phyloP scores from a whole-genome alignment of 92 coral and sea anemone species.

The Anthopleura xanthogrammica region DNA sequence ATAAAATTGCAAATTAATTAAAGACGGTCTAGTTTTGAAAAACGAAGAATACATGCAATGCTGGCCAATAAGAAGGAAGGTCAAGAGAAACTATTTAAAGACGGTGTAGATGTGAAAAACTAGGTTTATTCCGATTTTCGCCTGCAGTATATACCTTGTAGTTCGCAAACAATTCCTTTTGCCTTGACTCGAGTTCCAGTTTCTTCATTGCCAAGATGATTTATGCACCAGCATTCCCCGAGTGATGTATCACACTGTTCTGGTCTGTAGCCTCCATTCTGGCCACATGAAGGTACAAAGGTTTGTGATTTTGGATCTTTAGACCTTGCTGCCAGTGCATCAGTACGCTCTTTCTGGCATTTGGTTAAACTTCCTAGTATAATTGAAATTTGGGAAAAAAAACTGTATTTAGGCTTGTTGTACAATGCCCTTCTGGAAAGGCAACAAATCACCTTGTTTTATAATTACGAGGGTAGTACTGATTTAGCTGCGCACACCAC shows the following conservation, averaged over 20 bases:
- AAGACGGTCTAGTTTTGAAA: no score
- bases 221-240: conserved; percentile 92
- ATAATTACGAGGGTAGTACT: no score
- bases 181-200: conserved; percentile 71
- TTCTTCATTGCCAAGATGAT: conserved; percentile 76
- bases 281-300: conserved; percentile 50
- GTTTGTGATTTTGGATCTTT: not conserved
- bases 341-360: conserved; percentile 50
- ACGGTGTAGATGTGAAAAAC: no score
- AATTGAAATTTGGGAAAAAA: no score
- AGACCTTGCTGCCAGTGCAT: conserved; percentile 16
- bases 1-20: no score
- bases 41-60: no score
- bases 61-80: no score
- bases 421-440: no score
- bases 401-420: no score
- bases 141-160: conserved; percentile 48
- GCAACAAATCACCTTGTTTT: not conserved
- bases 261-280: conserved; percentile 68
- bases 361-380: conserved; percentile 49
- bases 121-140: not conserved
- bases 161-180: conserved; percentile 50
- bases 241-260: conserved; percentile 66
- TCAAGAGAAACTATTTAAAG: no score
- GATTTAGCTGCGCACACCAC: no score